phyloP scores from a whole-genome alignment of 2,888 invertebrate species.

The Agrilus biguttatus region DNA sequence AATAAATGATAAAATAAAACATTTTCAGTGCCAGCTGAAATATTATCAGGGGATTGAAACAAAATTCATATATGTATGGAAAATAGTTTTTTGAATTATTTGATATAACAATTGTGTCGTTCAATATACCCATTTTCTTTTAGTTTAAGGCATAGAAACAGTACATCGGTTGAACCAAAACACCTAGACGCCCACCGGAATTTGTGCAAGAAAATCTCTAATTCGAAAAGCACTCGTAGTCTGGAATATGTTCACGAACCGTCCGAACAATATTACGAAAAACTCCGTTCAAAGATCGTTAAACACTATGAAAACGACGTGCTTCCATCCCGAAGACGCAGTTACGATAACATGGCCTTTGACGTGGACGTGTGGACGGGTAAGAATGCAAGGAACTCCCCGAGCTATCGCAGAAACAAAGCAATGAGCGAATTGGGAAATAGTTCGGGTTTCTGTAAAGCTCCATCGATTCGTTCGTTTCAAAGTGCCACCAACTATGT shows the following conservation, averaged over 20 bases:
- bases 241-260: conserved; percentile 41
- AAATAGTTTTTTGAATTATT: no score
- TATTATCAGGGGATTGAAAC: no score
- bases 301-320: conserved; percentile 20
- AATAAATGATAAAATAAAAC: no score
- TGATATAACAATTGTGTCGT: no score
- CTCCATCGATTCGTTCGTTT: conserved; percentile 14
- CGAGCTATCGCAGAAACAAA: conserved; percentile 22
- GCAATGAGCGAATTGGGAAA: conserved; percentile 15
- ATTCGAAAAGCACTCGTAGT: conserved; percentile 30
- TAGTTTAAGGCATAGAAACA: conserved; percentile 2
- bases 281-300: conserved; percentile 29
- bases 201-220: conserved; percentile 24
- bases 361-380: conserved; percentile 59
- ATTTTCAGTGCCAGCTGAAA: no score
- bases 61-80: no score
- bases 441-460: conserved; percentile 18
- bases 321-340: conserved; percentile 18
- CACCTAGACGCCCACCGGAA: conserved; percentile 16
- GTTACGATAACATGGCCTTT: conserved; percentile 51
- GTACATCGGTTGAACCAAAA: not conserved
- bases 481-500: conserved; percentile 14
- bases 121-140: no score
- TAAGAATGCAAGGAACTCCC: conserved; percentile 31
- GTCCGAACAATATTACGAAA: conserved; percentile 35